A percentile compares a stretch with the other conserved stretches of the same genome.
Conservation (phyloP, 2,113 vertebrate species). For the Bombycilla garrulus region DNA sequence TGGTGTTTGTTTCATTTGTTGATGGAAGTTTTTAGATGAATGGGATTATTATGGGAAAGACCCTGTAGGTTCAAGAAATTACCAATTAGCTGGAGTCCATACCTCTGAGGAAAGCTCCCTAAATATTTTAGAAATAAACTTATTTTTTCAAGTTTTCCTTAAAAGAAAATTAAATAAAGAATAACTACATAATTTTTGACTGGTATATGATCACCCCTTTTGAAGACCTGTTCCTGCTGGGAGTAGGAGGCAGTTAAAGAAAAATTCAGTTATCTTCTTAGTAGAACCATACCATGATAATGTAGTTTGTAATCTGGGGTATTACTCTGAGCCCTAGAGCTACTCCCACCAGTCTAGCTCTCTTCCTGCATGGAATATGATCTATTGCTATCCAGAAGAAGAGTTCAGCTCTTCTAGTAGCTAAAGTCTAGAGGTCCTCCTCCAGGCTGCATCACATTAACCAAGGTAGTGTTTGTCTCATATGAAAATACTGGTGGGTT, state of each 20-base stretch:
- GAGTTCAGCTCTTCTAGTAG: not conserved
- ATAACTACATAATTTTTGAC: not conserved
- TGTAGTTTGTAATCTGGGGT: not conserved
- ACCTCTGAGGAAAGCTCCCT: not conserved
- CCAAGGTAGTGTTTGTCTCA: not conserved
- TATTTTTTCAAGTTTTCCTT: not conserved
- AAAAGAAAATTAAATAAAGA: not conserved
- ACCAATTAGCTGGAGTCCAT: rapidly evolving
- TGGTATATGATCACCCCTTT: not conserved
- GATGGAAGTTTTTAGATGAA: not conserved
- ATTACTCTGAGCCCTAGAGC: not conserved
- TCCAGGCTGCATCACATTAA: not conserved
- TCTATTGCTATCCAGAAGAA: not conserved
- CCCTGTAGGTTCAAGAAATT: not conserved
- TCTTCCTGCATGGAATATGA: not conserved
- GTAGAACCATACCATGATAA: not conserved
- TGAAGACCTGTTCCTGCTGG: not conserved
- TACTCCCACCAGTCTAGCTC: not conserved
- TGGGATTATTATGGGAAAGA: not conserved
- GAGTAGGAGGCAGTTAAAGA: not conserved
- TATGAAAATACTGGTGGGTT: not conserved
- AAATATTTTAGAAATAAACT: not conserved
- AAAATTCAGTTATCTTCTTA: not conserved
- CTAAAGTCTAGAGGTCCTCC: not conserved
- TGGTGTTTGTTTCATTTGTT: not conserved